phyloP scores from a whole-genome alignment of 30 jellyfish, hydroid and myxozoan genomes.

The Sanderia malayensis region DNA sequence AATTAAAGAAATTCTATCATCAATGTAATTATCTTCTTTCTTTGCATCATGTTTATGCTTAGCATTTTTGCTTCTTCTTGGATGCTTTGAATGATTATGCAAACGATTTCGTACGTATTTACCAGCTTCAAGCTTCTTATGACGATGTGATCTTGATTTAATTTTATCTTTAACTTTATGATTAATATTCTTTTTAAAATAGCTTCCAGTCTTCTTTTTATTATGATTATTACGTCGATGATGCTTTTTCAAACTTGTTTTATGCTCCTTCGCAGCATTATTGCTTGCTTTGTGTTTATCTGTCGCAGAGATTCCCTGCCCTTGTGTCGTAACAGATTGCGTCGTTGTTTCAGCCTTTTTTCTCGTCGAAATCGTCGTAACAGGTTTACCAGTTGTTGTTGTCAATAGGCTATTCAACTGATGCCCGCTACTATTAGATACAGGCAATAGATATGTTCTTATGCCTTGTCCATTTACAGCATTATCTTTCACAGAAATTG shows the following conservation, averaged over 20 bases:
- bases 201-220: too few relatives aligned
- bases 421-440: neutral
- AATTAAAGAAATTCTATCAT: too few relatives aligned
- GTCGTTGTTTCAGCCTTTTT: neutral
- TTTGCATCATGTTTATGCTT: too few relatives aligned
- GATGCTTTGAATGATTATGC: slow-evolving; percentile 4
- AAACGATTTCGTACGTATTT: neutral
- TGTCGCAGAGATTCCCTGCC: neutral
- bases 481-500: neutral
- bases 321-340: neutral
- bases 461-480: neutral
- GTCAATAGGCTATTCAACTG: neutral
- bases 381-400: neutral
- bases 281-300: neutral
- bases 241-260: too few relatives aligned
- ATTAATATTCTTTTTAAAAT: too few relatives aligned
- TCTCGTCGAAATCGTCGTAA: neutral
- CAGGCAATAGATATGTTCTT: neutral
- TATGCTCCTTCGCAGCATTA: neutral
- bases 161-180: too few relatives aligned
- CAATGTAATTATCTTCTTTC: too few relatives aligned
- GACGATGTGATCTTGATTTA: too few relatives aligned
- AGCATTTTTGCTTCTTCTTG: neutral
- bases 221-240: too few relatives aligned
- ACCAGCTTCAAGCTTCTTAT: neutral